phyloP scores from a whole-genome alignment of 2,113 vertebrate genomes.

The Dicentrarchus labrax region DNA sequence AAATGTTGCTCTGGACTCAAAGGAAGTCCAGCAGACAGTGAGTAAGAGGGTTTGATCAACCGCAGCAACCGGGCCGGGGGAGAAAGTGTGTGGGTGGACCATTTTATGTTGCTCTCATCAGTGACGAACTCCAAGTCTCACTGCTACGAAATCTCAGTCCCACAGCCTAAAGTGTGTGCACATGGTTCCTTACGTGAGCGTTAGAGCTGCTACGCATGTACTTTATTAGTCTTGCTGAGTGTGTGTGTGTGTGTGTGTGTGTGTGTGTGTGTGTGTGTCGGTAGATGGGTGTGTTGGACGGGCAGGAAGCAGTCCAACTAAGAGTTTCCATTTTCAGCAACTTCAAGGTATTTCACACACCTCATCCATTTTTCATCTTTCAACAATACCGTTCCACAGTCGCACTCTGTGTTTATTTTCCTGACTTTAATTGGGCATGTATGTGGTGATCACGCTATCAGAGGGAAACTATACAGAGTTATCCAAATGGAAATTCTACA shows the following conservation, averaged over 20 bases:
- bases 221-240: constrained; percentile 59
- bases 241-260: constrained; percentile 57
- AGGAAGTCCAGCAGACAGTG: constrained; percentile 79
- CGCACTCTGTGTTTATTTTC: constrained; percentile 64
- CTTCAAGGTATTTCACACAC: constrained; percentile 74
- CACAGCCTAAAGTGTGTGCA: constrained; percentile 30
- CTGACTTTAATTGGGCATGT: constrained; percentile 58
- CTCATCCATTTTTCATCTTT: constrained; percentile 67
- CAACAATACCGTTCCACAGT: constrained; percentile 54
- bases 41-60: constrained; percentile 73
- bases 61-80: constrained; percentile 32
- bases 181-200: constrained; percentile 22
- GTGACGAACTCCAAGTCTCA: constrained; percentile 36
- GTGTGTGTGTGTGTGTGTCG: constrained; percentile 58
- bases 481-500: constrained; percentile 65
- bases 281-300: constrained; percentile 62
- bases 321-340: constrained; percentile 80
- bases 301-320: constrained; percentile 70
- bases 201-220: constrained; percentile 21
- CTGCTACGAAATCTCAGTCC: constrained; percentile 25
- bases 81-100: constrained; percentile 58
- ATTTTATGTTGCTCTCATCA: constrained; percentile 48
- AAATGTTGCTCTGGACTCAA: constrained; percentile 50
- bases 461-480: constrained; percentile 45
- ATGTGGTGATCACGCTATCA: constrained; percentile 66